Evolutionary conservation across 1,140 invertebrate species (phyloP), one percentile per base, ranked within the genome.

Genomic region (Diabrotica virgifera): DNA sequence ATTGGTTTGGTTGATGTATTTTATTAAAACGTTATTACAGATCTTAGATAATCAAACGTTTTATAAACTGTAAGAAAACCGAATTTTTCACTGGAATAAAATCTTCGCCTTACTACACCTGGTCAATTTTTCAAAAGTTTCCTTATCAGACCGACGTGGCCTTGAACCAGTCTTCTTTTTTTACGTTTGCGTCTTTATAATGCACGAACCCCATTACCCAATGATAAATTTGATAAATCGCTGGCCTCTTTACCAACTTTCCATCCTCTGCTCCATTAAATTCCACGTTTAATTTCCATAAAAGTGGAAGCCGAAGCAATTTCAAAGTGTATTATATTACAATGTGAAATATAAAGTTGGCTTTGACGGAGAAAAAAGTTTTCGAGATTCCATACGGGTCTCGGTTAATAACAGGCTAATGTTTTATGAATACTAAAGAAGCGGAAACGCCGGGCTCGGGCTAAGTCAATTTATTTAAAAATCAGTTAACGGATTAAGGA

Each of bases 211-310:
- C 40, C 40, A 46, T 46, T 46, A 46, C 8, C 8, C 40, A 46
- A 46, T 46, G 40, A 46, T 46, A 46, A 46, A 46, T 46, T 46
- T 46, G 40, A 46, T 46, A 46, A 46, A 46, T 46, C 40, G n/a
- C 40, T 5, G 5, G n/a, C 40, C 40, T 46, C 40, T 46, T 46
- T 46, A 46, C 40, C 40, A 46, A 46, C 40, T 46, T 46, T 46
- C 40, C 40, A 46, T 46, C 40, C n/a, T 46, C 8, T n/a, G 40
- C 40, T 46, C 40, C 40, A 46, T 46, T 46, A 46, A 46, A 46
- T 46, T 46, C n/a, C 40, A 46, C 8, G 40, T 46, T 46, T 46
- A 46, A 46, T 46, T 46, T 46, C 40, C 40, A 46, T 46, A 46
- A 46, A 46, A 46, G 40, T 46, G 40, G 40, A 46, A 46, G n/a